A percentile compares a stretch with the other conserved stretches of the same genome.
Conservation (phyloP, 92 coral and sea anemone species). For the Pocillopora meandrina region DNA sequence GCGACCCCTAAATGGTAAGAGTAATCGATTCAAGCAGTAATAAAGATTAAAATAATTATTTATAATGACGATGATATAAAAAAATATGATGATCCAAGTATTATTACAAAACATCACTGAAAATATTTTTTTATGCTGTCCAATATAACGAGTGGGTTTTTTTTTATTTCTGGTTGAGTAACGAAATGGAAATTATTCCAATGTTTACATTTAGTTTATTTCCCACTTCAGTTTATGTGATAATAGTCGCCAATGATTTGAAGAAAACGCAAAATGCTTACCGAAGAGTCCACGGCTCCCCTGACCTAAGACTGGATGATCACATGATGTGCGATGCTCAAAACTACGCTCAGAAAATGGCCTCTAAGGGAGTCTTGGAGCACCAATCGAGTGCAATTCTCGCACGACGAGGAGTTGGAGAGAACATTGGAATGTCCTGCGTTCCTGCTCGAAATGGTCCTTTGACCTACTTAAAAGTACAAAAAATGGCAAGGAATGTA, state of each 20-base stretch:
- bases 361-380: slow-evolving; percentile 57
- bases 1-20: too few species aligned
- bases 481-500: slow-evolving; percentile 58
- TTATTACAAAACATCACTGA: too few species aligned
- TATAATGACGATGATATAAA: not conserved
- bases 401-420: slow-evolving; percentile 67
- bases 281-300: slow-evolving; percentile 74
- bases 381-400: slow-evolving; percentile 58
- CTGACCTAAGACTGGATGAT: slow-evolving; percentile 60
- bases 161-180: not conserved
- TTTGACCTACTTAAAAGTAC: slow-evolving; percentile 1
- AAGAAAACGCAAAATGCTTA: slow-evolving; percentile 71
- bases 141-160: too few species aligned
- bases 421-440: slow-evolving; percentile 85
- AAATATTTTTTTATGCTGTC: too few species aligned
- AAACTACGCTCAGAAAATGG: slow-evolving; percentile 69
- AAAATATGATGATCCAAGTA: not conserved
- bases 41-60: not conserved
- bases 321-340: slow-evolving; percentile 68
- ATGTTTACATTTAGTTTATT: not conserved
- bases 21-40: not conserved
- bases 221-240: not conserved
- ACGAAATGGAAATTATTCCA: not conserved
- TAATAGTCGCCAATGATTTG: slow-evolving; percentile 37
- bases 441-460: slow-evolving; percentile 48